A percentile compares a stretch with the other conserved stretches of the same genome.
Evolutionary conservation across 2,888 invertebrate species (phyloP).

Genomic region (Mesorhabditis belari): DNA sequence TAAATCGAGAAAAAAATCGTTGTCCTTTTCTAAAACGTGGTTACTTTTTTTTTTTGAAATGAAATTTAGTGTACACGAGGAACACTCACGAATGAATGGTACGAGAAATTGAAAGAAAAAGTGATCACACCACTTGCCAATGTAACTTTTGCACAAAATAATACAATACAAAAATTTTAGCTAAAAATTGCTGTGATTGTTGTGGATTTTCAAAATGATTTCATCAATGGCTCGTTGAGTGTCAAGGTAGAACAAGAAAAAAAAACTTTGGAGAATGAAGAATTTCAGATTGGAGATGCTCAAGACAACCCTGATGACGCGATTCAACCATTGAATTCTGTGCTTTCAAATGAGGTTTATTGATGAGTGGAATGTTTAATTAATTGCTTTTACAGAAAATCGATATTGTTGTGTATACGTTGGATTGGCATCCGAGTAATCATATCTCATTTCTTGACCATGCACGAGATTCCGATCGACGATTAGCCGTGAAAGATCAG

Average conservation of each 20-base stretch:
- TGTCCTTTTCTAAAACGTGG: too few relatives aligned
- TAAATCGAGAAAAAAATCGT: too few relatives aligned
- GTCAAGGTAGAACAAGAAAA: neutral
- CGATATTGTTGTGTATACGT: neutral
- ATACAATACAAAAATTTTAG: too few relatives aligned
- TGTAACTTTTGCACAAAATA: too few relatives aligned
- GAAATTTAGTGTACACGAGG: too few relatives aligned
- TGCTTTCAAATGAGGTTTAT: conserved; percentile 18
- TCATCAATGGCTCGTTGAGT: conserved; percentile 81
- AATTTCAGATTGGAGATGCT: conserved; percentile 41
- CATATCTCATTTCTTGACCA: conserved; percentile 95
- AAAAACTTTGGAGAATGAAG: too few relatives aligned
- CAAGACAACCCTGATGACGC: conserved; percentile 45
- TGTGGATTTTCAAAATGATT: conserved; percentile 96
- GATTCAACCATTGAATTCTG: conserved; percentile 34
- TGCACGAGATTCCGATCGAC: conserved; percentile 46
- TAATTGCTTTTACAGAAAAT: conserved; percentile 54
- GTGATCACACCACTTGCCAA: too few relatives aligned
- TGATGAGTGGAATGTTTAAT: neutral
- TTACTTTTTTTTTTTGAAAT: too few relatives aligned
- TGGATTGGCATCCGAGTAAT: conserved; percentile 86
- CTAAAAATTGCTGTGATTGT: conserved; percentile 69
- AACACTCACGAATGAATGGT: too few relatives aligned
- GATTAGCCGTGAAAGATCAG: conserved; percentile 32
- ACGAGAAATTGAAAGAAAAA: too few relatives aligned